These are phyloP conservation scores for Acheta domesticus DNA, from an alignment of 2,888 invertebrate genomes.

Conservation along the genomic window DNA sequence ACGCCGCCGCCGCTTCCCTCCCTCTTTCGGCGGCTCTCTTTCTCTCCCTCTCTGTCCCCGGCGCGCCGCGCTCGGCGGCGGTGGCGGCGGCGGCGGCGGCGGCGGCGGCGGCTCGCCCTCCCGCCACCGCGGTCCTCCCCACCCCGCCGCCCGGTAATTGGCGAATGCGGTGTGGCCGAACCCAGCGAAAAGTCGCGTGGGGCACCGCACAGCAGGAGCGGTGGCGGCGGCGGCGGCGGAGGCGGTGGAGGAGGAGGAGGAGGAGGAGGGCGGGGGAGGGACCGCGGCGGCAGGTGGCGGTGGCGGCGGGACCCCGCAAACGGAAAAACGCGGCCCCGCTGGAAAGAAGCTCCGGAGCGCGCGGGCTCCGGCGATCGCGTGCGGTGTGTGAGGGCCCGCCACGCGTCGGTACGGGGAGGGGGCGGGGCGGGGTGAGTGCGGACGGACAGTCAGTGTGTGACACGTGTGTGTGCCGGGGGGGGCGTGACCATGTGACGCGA, in stretches of 20 bases:
- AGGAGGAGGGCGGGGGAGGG: slow-evolving; percentile 11
- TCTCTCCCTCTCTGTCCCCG: neutral
- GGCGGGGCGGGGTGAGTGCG: neutral
- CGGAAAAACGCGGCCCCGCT: slow-evolving; percentile 12
- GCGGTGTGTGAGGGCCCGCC: neutral
- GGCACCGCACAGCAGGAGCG: neutral
- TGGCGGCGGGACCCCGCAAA: neutral
- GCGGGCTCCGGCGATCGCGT: slow-evolving; percentile 7
- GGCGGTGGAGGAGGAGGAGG: slow-evolving; percentile 21
- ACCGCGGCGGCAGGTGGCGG: slow-evolving; percentile 26
- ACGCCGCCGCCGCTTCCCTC: slow-evolving; percentile 30
- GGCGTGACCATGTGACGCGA: neutral
- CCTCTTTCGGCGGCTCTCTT: neutral
- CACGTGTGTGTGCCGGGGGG: neutral
- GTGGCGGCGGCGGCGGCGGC: slow-evolving; percentile 25
- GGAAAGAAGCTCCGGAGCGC: slow-evolving; percentile 18
- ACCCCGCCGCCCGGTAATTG: slow-evolving; percentile 37
- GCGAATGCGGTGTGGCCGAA: slow-evolving; percentile 39
- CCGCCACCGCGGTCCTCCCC: slow-evolving; percentile 29
- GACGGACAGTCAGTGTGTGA: neutral
- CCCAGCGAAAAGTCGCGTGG: slow-evolving; percentile 33
- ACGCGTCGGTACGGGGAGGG: neutral
- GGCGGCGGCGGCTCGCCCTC: slow-evolving; percentile 25
- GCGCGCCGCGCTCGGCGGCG: neutral
- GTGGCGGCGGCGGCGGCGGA: slow-evolving; percentile 28